These are phyloP conservation scores for Cheilosia grossa DNA, from an alignment of 2,888 invertebrate species.

Conservation along the genomic window DNA sequence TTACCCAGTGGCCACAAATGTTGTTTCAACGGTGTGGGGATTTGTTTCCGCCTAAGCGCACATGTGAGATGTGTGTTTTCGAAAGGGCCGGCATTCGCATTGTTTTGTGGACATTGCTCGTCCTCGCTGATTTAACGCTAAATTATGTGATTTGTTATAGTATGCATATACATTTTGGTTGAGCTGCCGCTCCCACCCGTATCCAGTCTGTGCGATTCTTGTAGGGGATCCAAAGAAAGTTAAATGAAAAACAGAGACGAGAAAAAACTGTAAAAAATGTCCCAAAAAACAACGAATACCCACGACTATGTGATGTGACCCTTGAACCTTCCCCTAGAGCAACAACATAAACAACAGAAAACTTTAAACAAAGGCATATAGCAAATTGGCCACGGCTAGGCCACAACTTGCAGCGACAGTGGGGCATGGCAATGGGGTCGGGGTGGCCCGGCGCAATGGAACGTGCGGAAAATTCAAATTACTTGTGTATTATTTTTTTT, in stretches of 20 bases:
- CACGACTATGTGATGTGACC: conserved; percentile 56
- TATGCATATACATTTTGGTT: conserved; percentile 55
- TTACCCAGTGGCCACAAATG: conserved; percentile 75
- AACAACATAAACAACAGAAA: conserved; percentile 67
- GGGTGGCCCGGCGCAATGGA: conserved; percentile 41
- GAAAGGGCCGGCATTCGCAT: conserved; percentile 63
- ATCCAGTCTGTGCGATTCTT: conserved; percentile 29
- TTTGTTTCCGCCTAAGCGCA: conserved; percentile 70
- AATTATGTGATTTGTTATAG: conserved; percentile 73
- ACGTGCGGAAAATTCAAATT: conserved; percentile 75
- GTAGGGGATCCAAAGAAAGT: conserved; percentile 62
- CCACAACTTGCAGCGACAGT: conserved; percentile 47
- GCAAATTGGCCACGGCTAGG: conserved; percentile 67
- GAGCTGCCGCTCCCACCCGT: background rate
- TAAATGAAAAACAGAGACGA: conserved; percentile 43
- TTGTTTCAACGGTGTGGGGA: conserved; percentile 65
- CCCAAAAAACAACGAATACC: conserved; percentile 20
- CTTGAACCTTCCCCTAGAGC: conserved; percentile 27
- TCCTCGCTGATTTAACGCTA: conserved; percentile 68
- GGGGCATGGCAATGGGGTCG: conserved; percentile 4
- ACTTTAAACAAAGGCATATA: conserved; percentile 69
- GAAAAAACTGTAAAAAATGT: conserved; percentile 41
- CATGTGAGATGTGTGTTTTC: conserved; percentile 74
- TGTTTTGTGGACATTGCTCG: conserved; percentile 31
- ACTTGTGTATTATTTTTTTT: conserved; percentile 72